Percentiles rank a stretch among this genome's conserved stretches.
These are phyloP conservation scores for Macquaria australasica DNA, from an alignment of 2,113 vertebrate genomes.

Conservation along the genomic window DNA sequence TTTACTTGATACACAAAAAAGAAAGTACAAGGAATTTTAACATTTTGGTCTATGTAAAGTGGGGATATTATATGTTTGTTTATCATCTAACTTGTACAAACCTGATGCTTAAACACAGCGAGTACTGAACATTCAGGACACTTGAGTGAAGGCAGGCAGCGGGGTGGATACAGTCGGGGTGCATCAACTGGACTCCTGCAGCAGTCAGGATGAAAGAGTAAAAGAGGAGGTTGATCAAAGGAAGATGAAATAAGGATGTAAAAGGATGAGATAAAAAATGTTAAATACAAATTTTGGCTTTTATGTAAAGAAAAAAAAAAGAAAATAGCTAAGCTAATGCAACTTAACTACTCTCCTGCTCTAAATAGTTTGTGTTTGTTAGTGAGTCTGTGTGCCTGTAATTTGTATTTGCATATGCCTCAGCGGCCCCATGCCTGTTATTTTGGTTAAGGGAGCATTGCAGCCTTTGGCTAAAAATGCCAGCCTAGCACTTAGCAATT, in stretches of 20 bases:
- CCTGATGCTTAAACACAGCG: conserved; percentile 17
- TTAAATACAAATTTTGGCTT: background rate
- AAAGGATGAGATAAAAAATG: background rate
- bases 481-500: conserved; percentile 36
- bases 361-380: conserved; percentile 3
- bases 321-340: background rate
- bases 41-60: background rate
- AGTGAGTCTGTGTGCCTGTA: conserved; percentile 21
- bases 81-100: background rate
- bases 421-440: conserved; percentile 22
- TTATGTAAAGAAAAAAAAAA: background rate
- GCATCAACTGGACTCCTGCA: conserved; percentile 31
- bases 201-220: background rate
- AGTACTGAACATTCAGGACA: conserved; percentile 7
- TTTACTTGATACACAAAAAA: background rate
- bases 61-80: conserved; percentile 1
- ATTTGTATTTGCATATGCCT: conserved; percentile 17
- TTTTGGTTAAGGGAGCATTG: conserved; percentile 43
- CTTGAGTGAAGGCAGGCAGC: conserved; percentile 28
- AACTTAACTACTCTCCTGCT: conserved; percentile 7
- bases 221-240: conserved; percentile 44
- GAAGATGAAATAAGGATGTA: conserved; percentile 7
- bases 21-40: background rate
- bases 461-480: conserved; percentile 47
- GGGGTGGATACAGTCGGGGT: conserved; percentile 2